phyloP scores from a whole-genome alignment of 1,140 invertebrate species.

The Bemisia tabaci region DNA sequence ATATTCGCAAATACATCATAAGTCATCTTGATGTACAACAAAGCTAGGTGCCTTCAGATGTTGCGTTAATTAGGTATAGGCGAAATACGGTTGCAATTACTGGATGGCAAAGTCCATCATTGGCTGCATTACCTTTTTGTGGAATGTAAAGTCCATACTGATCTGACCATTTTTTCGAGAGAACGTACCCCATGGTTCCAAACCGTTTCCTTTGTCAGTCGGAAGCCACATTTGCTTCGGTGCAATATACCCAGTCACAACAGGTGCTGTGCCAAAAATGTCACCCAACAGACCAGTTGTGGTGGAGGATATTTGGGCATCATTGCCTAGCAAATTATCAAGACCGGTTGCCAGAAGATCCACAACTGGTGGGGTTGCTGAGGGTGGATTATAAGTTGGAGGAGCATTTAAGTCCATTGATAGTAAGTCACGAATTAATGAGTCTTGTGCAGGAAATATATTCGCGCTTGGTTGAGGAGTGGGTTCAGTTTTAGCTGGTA shows the following conservation, averaged over 20 bases:
- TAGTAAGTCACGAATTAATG: constrained; percentile 89
- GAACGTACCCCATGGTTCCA: constrained; percentile 95
- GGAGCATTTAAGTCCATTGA: constrained; percentile 82
- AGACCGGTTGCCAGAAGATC: constrained; percentile 70
- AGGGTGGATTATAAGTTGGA: constrained; percentile 35
- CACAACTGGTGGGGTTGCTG: constrained; percentile 32
- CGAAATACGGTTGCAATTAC: too few species aligned
- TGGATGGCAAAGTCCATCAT: constrained; percentile 91
- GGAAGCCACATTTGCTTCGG: constrained; percentile 87
- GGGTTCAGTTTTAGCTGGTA: constrained; percentile 32
- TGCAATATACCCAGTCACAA: constrained; percentile 51
- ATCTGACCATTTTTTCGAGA: constrained; percentile 69
- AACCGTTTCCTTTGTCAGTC: constrained; percentile 91
- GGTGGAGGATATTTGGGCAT: constrained; percentile 33
- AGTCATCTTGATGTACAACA: too few species aligned
- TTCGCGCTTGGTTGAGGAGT: constrained; percentile 37
- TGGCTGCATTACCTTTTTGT: constrained; percentile 96
- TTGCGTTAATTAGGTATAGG: too few species aligned
- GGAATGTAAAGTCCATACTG: constrained; percentile 92
- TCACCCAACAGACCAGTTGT: constrained; percentile 68
- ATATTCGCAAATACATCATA: too few species aligned
- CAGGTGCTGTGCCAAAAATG: constrained; percentile 68
- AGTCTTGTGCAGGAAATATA: constrained; percentile 84
- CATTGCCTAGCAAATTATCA: constrained; percentile 55
- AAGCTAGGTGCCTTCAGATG: too few species aligned